Base-by-base conservation (phyloP, 1,140 invertebrate genomes). In the Anastatus disparis region DNA sequence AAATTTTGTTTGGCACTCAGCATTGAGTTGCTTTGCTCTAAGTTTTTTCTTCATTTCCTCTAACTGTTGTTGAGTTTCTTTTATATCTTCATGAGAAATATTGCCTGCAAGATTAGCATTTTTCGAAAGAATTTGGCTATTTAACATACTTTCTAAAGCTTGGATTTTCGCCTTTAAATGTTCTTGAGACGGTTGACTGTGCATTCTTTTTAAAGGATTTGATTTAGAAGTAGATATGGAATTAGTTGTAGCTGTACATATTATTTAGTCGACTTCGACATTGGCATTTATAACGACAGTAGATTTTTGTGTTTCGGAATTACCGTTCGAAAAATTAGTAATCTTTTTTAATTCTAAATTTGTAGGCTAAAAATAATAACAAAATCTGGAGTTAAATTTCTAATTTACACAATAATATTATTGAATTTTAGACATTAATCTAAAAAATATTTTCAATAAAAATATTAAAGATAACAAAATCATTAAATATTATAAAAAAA, bases 61-160 rank as follows among this genome's bases (percentile, higher is more conserved):
- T 40, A 62, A 62, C 8, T 62, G 6, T 15, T 46, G n/a, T 15
- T 46, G 15, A 44, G 42, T 44, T 62, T 62, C 44, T 27, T 44
- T n/a, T 27, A 44, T 17, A 61, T 61, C n/a, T 40, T 27, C 48
- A 17, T 64, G 17, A 8, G 42, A 48, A 27, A 29, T 27, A 9
- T 24, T 46, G 48, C 42, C 61, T 12, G n/a, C n/a, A n/a, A 42
- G 13, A 42, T 46, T 27, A 46, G 15, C 15, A 50, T 64, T 46
- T 46, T 17, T 64, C 26, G n/a, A n/a, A n/a, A n/a, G n/a, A n/a
- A n/a, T n/a, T n/a, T n/a, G n/a, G n/a, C n/a, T n/a, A n/a, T n/a
- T 50, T 46, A 64, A 50, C 48, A 13, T 24, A 64, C 38, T 50
- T 46, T 64, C 61, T 31, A 64, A 64, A 50, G 26, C 44, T 64